phyloP scores from a whole-genome alignment of 2,797 vertebrate species.

The Falco cherrug region DNA sequence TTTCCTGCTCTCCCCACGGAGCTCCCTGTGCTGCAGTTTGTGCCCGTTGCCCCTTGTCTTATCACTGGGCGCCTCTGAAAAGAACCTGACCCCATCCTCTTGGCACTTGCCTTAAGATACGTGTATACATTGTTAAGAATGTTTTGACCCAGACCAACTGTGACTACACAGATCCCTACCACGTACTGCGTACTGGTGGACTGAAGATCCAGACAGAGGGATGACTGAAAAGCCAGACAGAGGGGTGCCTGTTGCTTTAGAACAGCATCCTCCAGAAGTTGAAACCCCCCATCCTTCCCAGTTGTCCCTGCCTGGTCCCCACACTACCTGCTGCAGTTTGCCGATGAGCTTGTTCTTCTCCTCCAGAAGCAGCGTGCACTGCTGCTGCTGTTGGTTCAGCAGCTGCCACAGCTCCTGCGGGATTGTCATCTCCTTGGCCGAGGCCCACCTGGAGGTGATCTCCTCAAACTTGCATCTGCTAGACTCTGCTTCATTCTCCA shows the following conservation, averaged over 20 bases:
- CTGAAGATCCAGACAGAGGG: background rate
- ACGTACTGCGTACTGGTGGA: too few relatives aligned
- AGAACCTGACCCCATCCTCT: too few relatives aligned
- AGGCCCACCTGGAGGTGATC: slow-evolving; percentile 79
- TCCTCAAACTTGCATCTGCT: slow-evolving; percentile 81
- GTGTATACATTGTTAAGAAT: too few relatives aligned
- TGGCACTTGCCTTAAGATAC: too few relatives aligned
- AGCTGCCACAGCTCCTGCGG: slow-evolving; percentile 82
- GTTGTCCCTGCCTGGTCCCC: background rate
- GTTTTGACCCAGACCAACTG: background rate
- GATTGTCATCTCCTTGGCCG: slow-evolving; percentile 62
- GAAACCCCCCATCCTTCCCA: rapidly evolving
- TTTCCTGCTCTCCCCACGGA: too few relatives aligned
- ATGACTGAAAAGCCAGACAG: background rate
- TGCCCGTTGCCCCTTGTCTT: too few relatives aligned
- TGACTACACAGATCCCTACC: background rate
- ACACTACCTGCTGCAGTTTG: slow-evolving; percentile 83
- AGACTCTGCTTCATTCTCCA: slow-evolving; percentile 79
- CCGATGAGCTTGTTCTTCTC: slow-evolving; percentile 85
- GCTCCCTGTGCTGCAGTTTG: too few relatives aligned
- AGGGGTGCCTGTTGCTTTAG: background rate
- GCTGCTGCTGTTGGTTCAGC: slow-evolving; percentile 78
- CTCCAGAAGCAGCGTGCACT: slow-evolving; percentile 77
- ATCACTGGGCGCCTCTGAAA: too few relatives aligned
- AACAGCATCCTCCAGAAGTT: background rate